Evolutionary conservation across 2,888 invertebrate genomes (phyloP).

Genomic region (Megamerina dolium): DNA sequence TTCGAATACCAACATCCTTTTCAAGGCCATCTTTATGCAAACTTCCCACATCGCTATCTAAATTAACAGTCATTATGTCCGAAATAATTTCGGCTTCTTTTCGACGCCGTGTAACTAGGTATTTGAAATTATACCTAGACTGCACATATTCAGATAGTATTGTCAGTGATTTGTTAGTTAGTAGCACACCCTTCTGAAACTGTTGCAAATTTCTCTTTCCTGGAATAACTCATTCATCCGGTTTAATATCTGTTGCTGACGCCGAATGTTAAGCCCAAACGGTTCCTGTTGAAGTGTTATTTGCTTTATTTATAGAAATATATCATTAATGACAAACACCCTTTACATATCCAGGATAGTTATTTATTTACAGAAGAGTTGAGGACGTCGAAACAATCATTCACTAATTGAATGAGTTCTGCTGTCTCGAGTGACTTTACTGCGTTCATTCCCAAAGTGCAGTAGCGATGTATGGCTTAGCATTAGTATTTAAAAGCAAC

Average conservation of each 20-base stretch:
- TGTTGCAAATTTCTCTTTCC: too few species aligned
- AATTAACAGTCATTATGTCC: not conserved
- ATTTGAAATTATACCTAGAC: too few species aligned
- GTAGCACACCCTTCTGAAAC: too few species aligned
- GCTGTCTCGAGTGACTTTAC: slow-evolving; percentile 6
- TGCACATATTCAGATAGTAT: too few species aligned
- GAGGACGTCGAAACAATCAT: slow-evolving; percentile 7
- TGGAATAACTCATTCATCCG: too few species aligned
- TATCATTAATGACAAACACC: not conserved
- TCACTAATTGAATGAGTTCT: slow-evolving; percentile 9
- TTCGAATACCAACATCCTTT: not conserved
- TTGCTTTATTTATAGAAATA: not conserved
- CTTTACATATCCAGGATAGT: slow-evolving; percentile 1
- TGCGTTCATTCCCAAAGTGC: not conserved
- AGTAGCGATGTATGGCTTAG: slow-evolving; percentile 8
- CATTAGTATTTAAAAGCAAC: slow-evolving; percentile 8
- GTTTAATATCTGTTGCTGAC: too few species aligned
- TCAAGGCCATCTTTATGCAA: slow-evolving; percentile 3
- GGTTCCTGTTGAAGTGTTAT: not conserved
- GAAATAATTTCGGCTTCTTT: not conserved
- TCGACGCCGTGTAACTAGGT: too few species aligned
- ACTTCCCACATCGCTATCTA: not conserved
- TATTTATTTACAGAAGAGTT: slow-evolving; percentile 2
- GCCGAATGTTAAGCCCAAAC: too few species aligned
- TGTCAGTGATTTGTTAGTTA: too few species aligned